Evolutionary conservation across 2,113 vertebrate species (phyloP).

Genomic region (Cavia porcellus): DNA sequence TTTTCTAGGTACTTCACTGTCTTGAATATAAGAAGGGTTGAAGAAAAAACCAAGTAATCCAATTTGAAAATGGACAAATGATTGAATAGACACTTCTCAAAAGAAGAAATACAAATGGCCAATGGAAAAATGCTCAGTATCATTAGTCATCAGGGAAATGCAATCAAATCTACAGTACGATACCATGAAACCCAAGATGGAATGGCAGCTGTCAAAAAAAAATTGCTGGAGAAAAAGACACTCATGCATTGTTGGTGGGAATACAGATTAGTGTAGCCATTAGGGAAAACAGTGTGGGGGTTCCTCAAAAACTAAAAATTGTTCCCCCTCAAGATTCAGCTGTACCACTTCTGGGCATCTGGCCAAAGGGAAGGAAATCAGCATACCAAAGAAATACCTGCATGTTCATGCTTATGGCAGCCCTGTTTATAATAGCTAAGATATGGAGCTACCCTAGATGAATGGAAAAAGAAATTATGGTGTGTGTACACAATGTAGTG

Average conservation of each 20-base stretch:
- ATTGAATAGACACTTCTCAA: neutral
- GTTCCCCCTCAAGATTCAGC: neutral
- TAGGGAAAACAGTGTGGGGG: neutral
- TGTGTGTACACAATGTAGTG: neutral
- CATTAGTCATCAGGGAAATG: neutral
- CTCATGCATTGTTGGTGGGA: neutral
- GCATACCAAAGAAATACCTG: neutral
- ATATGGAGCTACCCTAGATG: neutral
- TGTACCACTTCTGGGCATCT: neutral
- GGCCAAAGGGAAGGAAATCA: neutral
- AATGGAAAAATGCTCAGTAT: neutral
- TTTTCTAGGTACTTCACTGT: neutral
- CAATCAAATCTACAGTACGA: neutral
- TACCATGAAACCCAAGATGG: neutral
- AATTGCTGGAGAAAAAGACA: neutral
- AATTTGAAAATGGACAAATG: neutral
- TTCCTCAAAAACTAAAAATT: neutral
- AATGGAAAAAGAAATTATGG: neutral
- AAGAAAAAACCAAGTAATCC: neutral
- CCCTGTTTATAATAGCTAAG: neutral
- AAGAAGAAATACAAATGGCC: slow-evolving; percentile 6
- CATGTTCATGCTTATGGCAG: neutral
- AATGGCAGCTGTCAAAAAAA: neutral
- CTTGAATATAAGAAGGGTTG: neutral
- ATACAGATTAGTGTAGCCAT: neutral